A percentile compares a stretch with the other conserved stretches of the same genome.
These are phyloP conservation scores for Campylomormyrus tamandua DNA, from an alignment of 2,113 vertebrate species.

Conservation along the genomic window DNA sequence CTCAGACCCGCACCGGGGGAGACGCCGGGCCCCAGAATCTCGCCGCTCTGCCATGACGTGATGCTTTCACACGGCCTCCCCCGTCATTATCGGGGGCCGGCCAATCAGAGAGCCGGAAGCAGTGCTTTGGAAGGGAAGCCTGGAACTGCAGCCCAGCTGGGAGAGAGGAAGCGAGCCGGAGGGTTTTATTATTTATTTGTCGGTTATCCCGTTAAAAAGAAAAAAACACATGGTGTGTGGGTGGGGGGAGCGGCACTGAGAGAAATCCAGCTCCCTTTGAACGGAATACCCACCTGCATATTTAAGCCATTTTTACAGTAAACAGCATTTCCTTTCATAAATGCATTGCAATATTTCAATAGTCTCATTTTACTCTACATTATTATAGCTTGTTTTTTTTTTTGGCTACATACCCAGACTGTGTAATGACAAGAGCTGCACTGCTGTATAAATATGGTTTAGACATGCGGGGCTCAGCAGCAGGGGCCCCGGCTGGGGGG, in stretches of 20 bases:
- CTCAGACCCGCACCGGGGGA: neutral
- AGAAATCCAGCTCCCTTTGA: neutral
- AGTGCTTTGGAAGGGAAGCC: neutral
- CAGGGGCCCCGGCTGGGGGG: neutral
- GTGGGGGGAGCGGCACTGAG: neutral
- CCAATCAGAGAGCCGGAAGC: neutral
- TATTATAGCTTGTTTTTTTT: neutral
- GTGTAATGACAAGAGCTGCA: neutral
- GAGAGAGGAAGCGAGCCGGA: neutral
- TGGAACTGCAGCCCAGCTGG: neutral
- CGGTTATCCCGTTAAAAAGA: neutral
- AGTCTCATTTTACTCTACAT: neutral
- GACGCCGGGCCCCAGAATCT: neutral
- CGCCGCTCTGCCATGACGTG: neutral
- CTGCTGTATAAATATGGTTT: constrained; percentile 10
- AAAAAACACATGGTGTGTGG: neutral
- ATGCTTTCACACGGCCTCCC: neutral
- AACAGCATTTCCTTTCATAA: neutral
- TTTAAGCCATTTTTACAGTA: neutral
- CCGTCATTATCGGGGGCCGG: neutral
- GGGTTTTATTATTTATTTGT: neutral
- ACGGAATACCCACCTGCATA: neutral
- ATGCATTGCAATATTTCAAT: neutral
- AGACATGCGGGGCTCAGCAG: neutral
- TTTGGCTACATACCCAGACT: neutral